Conservation (phyloP, 92 coral and sea anemone species). For the Hydrozoanthus gracilis region DNA sequence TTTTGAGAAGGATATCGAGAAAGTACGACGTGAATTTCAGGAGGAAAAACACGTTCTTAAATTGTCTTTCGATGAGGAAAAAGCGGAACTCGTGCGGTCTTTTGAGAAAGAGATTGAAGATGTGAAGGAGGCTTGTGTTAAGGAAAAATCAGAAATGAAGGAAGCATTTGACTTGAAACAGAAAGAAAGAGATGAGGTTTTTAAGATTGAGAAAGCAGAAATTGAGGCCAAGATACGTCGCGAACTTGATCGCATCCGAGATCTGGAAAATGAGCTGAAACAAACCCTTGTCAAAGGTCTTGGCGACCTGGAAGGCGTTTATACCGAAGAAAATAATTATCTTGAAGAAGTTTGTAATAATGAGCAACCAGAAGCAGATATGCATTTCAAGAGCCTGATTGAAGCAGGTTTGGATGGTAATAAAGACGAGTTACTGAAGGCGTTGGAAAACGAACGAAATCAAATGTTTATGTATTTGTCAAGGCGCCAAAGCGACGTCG, state of each 20-base stretch:
- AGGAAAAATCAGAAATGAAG: conserved; percentile 83
- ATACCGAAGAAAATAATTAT: conserved; percentile 82
- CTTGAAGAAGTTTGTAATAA: conserved; percentile 72
- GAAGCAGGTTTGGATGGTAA: conserved; percentile 63
- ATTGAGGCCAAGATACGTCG: conserved; percentile 76
- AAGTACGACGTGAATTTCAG: conserved; percentile 92
- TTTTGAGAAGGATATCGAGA: conserved; percentile 90
- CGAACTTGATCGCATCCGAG: conserved; percentile 91
- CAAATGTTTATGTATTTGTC: conserved; percentile 83
- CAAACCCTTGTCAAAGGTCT: conserved; percentile 82
- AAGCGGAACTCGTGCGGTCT: conserved; percentile 64
- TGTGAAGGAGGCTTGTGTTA: conserved; percentile 70
- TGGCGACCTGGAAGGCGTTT: conserved; percentile 87
- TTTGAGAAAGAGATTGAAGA: conserved; percentile 80
- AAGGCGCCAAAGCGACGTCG: conserved; percentile 85
- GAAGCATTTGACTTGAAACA: conserved; percentile 68
- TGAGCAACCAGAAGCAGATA: conserved; percentile 94
- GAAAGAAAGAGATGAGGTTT: conserved; percentile 74
- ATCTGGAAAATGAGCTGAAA: conserved; percentile 92
- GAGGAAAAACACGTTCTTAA: conserved; percentile 95
- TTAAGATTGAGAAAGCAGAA: conserved; percentile 82
- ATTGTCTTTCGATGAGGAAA: conserved; percentile 93
- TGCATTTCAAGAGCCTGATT: conserved; percentile 75
- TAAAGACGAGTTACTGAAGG: conserved; percentile 65
- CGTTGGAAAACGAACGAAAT: conserved; percentile 78